Evolutionary conservation across 64 coral and sea anemone genomes (phyloP).

Genomic region (Hydrozoanthus tunicans): DNA sequence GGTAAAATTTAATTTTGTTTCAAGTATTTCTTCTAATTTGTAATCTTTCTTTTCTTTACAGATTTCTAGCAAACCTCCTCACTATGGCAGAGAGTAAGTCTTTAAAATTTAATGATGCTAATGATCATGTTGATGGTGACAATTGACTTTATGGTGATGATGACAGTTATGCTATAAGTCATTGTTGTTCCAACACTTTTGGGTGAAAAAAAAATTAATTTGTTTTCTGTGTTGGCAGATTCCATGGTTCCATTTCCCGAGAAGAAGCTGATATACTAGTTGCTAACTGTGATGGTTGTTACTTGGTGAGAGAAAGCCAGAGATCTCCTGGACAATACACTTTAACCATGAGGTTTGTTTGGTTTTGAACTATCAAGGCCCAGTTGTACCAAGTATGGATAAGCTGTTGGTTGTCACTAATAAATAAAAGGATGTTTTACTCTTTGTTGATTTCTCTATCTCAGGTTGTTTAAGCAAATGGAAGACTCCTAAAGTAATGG

Average conservation of each 20-base stretch:
- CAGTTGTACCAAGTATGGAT: neutral
- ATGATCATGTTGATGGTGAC: no score
- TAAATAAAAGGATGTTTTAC: no score
- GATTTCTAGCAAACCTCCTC: conserved; percentile 82
- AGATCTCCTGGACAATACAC: conserved; percentile 82
- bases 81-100: conserved; percentile 99
- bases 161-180: neutral
- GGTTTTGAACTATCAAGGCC: neutral
- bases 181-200: neutral
- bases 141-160: no score
- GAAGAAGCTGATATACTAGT: conserved; percentile 94
- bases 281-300: conserved; percentile 78
- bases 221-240: conserved; percentile 49
- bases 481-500: no score
- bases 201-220: neutral
- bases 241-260: conserved; percentile 95
- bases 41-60: conserved; percentile 15
- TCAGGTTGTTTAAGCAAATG: no score
- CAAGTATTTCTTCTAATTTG: neutral
- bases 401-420: neutral
- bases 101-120: no score
- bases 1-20: neutral
- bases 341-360: conserved; percentile 91
- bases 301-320: conserved; percentile 94
- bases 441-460: no score